phyloP scores from a whole-genome alignment of 2,797 vertebrate genomes.

The Clarias platycephalus region DNA sequence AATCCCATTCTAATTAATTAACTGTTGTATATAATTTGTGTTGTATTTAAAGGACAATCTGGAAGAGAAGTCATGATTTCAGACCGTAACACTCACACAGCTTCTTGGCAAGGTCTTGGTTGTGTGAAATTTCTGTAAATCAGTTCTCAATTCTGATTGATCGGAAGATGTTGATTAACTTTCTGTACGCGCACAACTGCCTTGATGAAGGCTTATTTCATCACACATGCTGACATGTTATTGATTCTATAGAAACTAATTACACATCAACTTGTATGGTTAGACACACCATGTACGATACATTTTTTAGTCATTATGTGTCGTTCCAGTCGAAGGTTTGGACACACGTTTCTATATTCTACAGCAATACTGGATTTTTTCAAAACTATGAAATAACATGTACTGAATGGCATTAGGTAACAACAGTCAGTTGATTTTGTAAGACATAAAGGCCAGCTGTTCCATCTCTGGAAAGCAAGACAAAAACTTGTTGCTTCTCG shows the following conservation, averaged over 20 bases:
- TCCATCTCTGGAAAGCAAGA: no score
- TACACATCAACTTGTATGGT: not conserved
- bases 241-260: not conserved
- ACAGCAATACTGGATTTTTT: no score
- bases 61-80: not conserved
- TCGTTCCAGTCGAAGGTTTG: no score
- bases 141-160: not conserved
- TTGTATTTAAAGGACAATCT: not conserved
- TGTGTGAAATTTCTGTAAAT: not conserved
- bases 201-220: not conserved
- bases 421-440: no score
- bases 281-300: not conserved
- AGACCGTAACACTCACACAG: not conserved
- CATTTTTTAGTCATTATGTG: not conserved
- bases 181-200: not conserved
- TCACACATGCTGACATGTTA: not conserved
- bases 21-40: not conserved
- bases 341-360: no score
- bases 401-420: no score
- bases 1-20: not conserved
- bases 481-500: no score
- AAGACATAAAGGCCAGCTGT: no score
- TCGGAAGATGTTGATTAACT: not conserved
- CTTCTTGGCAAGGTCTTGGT: not conserved
- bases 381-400: no score